Percentiles rank a stretch among this genome's conserved stretches.
Evolutionary conservation across 2,888 invertebrate genomes (phyloP).

Genomic region (Drosophila kanekoi): DNA sequence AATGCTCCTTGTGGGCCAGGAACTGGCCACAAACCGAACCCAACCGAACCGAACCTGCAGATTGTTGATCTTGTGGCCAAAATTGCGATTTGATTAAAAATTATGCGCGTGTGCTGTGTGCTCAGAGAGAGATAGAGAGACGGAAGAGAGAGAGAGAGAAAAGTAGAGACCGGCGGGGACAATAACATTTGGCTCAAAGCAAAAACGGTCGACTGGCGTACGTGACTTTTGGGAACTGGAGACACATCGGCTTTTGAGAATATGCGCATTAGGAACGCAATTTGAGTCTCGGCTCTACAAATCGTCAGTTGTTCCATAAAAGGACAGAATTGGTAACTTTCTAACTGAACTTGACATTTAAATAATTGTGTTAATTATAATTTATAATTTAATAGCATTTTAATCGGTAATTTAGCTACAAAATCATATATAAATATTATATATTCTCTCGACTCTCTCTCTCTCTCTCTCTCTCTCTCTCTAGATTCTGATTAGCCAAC

Average conservation of each 20-base stretch:
- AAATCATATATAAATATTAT: no score
- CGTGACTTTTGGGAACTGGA: conserved; percentile 40
- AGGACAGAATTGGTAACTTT: background rate
- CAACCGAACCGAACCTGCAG: conserved; percentile 16
- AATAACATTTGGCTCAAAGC: conserved; percentile 44
- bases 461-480: no score
- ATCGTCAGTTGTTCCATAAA: conserved; percentile 7
- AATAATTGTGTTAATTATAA: background rate
- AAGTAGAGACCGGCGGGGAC: conserved; percentile 14
- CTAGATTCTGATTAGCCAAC: no score
- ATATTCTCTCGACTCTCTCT: no score
- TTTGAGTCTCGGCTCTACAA: conserved; percentile 21
- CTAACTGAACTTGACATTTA: background rate
- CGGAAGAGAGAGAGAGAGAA: conserved; percentile 17
- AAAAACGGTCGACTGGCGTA: conserved; percentile 39
- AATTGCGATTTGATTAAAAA: conserved; percentile 68
- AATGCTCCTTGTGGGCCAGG: conserved; percentile 28
- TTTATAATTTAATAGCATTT: no score
- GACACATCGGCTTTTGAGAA: conserved; percentile 42
- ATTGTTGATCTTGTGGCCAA: conserved; percentile 54
- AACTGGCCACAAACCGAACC: conserved; percentile 8
- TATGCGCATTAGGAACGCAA: conserved; percentile 67
- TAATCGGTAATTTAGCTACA: no score
- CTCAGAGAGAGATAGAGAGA: conserved; percentile 26
- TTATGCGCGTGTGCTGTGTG: conserved; percentile 60